phyloP scores from a whole-genome alignment of 1,140 invertebrate species.

The Drosophila orosa region DNA sequence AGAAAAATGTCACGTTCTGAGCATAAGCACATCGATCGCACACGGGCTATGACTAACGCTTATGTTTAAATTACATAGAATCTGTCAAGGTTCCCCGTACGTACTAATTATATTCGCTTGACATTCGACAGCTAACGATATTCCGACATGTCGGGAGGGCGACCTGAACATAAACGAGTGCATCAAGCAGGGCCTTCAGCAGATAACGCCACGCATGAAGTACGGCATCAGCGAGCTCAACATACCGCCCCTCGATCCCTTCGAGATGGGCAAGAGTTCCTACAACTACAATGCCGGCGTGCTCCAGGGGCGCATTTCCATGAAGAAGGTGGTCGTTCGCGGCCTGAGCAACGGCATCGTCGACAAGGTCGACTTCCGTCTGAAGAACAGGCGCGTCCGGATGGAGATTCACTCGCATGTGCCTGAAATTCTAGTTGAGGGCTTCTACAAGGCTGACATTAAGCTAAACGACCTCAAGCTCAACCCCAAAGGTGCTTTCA shows the following conservation, averaged over 20 bases:
- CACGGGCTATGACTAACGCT: constrained; percentile 42
- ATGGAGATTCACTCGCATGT: constrained; percentile 57
- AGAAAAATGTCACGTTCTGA: constrained; percentile 74
- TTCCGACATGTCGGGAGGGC: constrained; percentile 67
- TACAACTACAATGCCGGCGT: constrained; percentile 66
- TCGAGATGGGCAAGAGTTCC: constrained; percentile 62
- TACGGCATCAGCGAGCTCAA: constrained; percentile 73
- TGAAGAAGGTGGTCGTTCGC: constrained; percentile 66
- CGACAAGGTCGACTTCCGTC: constrained; percentile 67
- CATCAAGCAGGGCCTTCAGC: constrained; percentile 70
- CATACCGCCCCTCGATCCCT: constrained; percentile 80
- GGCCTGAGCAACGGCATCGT: constrained; percentile 68
- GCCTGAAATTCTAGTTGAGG: constrained; percentile 70
- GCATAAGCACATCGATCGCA: constrained; percentile 56
- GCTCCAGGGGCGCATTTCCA: constrained; percentile 66
- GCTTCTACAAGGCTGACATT: constrained; percentile 78
- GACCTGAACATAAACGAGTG: constrained; percentile 79
- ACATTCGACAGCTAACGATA: constrained; percentile 61
- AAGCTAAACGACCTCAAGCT: constrained; percentile 78
- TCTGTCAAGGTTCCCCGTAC: constrained; percentile 60
- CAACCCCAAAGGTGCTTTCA: constrained; percentile 81
- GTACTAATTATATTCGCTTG: constrained; percentile 35
- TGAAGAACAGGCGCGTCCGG: constrained; percentile 60
- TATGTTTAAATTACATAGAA: constrained; percentile 27
- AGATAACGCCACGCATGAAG: constrained; percentile 69